phyloP scores from a whole-genome alignment of 2,888 invertebrate genomes.

The Trissoscelio sp. region DNA sequence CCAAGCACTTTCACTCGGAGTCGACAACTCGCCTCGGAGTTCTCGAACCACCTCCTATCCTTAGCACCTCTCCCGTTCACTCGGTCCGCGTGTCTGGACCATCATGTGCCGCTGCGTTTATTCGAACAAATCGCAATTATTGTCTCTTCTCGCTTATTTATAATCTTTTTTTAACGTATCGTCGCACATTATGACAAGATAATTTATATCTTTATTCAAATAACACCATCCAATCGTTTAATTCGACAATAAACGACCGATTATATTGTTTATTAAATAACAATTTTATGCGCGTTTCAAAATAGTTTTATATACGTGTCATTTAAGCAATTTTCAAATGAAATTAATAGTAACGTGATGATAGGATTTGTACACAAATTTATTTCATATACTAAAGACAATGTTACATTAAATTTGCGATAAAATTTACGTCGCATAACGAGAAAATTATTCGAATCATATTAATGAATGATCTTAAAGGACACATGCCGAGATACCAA shows the following conservation, averaged over 20 bases:
- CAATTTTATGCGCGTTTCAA: slow-evolving; percentile 4
- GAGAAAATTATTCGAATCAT: slow-evolving; percentile 11
- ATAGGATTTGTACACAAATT: neutral
- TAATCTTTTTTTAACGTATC: neutral
- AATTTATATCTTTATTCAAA: slow-evolving; percentile 19
- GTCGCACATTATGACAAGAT: slow-evolving; percentile 5
- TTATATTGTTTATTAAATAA: slow-evolving; percentile 29
- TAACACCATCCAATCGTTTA: neutral
- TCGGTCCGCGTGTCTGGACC: slow-evolving; percentile 69
- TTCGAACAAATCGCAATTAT: slow-evolving; percentile 33
- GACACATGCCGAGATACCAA: slow-evolving; percentile 31
- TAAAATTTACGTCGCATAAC: neutral
- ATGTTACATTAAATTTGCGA: neutral
- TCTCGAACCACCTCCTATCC: slow-evolving; percentile 68
- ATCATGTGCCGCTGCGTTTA: slow-evolving; percentile 54
- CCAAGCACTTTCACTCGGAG: slow-evolving; percentile 82
- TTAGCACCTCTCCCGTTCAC: slow-evolving; percentile 83
- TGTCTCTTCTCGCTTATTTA: slow-evolving; percentile 1
- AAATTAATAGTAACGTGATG: neutral
- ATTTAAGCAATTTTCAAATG: neutral
- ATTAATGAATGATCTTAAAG: slow-evolving; percentile 44
- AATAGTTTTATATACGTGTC: neutral
- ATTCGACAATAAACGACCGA: slow-evolving; percentile 10
- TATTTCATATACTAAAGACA: neutral
- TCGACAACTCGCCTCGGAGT: slow-evolving; percentile 71